phyloP scores from a whole-genome alignment of 2,113 vertebrate genomes.

The Sinocyclocheilus maitianheensis region DNA sequence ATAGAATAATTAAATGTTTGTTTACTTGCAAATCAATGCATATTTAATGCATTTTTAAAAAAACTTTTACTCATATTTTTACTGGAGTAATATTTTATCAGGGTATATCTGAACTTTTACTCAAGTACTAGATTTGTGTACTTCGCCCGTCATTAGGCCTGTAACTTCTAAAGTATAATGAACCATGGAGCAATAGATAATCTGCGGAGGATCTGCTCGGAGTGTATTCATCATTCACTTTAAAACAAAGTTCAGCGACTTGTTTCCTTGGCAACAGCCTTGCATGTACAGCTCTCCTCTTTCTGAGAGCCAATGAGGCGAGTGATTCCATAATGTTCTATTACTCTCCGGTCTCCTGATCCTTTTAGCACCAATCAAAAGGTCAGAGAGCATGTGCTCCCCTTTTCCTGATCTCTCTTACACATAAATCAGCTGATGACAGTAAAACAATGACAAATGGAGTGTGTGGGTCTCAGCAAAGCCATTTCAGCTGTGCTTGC shows the following conservation, averaged over 20 bases:
- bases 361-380: constrained; percentile 39
- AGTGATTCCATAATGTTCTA: constrained; percentile 39
- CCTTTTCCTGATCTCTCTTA: constrained; percentile 4
- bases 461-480: background rate
- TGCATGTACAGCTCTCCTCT: constrained; percentile 22
- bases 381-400: constrained; percentile 41
- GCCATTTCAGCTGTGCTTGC: background rate
- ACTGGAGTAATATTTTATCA: background rate
- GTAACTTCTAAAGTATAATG: background rate
- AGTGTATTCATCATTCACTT: constrained; percentile 42
- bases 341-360: constrained; percentile 40
- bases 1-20: background rate
- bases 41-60: background rate
- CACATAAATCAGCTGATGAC: constrained; percentile 32
- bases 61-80: background rate
- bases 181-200: background rate
- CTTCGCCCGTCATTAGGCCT: background rate
- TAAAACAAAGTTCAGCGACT: constrained; percentile 32
- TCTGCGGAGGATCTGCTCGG: background rate
- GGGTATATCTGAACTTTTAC: background rate
- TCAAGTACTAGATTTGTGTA: background rate
- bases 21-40: background rate
- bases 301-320: constrained; percentile 40
- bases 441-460: constrained; percentile 34
- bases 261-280: constrained; percentile 37